These are phyloP conservation scores for Metacarcinus magister DNA, from an alignment of 2,888 invertebrate genomes.

Conservation along the genomic window DNA sequence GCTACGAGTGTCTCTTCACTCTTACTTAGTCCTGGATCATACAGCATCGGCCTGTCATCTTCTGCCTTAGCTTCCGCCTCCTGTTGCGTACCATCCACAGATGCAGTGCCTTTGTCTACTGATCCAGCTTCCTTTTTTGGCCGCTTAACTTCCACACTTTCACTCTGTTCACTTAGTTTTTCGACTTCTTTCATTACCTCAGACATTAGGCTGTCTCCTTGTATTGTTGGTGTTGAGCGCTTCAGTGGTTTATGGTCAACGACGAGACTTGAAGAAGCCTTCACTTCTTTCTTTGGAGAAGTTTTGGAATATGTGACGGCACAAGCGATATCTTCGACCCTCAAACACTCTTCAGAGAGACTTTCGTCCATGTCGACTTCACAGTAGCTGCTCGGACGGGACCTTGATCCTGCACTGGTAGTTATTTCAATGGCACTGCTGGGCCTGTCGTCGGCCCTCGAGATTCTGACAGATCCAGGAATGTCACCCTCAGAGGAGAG, in stretches of 20 bases:
- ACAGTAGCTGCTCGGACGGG: conserved; percentile 74
- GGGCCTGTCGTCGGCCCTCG: conserved; percentile 61
- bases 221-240: conserved; percentile 62
- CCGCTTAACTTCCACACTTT: conserved; percentile 56
- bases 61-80: not conserved
- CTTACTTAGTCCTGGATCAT: not conserved
- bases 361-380: conserved; percentile 67
- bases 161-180: conserved; percentile 76
- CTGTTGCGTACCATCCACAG: not conserved
- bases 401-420: conserved; percentile 27
- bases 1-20: conserved; percentile 55
- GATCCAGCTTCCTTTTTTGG: not conserved
- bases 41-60: not conserved
- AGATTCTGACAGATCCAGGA: conserved; percentile 65
- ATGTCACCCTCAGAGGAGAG: conserved; percentile 66
- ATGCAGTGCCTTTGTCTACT: not conserved
- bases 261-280: not conserved
- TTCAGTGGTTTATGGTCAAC: conserved; percentile 55
- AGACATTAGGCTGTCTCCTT: conserved; percentile 72
- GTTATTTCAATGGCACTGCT: conserved; percentile 62
- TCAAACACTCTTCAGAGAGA: conserved; percentile 65
- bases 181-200: conserved; percentile 82
- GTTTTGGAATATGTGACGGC: not conserved
- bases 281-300: not conserved
- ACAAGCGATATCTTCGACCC: not conserved